A percentile compares a stretch with the other conserved stretches of the same genome.
Conservation (phyloP, 2,888 invertebrate genomes). For the Rosalia funebris region DNA sequence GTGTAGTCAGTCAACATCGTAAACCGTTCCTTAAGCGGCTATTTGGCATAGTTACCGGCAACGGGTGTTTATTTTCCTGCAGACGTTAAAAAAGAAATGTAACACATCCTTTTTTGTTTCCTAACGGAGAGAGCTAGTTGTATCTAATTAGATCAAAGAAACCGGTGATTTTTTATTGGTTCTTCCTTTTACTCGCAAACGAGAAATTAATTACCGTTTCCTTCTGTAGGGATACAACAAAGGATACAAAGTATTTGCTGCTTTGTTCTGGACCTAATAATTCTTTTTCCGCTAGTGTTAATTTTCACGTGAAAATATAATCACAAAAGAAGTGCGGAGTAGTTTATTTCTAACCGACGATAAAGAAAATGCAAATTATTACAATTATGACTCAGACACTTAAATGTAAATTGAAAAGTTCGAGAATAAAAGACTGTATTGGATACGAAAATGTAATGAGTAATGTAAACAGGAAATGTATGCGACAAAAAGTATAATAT, state of each 20-base stretch:
- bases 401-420: no score
- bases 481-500: no score
- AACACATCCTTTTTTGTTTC: slow-evolving; percentile 12
- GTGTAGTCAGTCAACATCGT: slow-evolving; percentile 47
- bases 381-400: no score
- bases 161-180: slow-evolving; percentile 29
- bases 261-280: neutral
- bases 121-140: slow-evolving; percentile 23
- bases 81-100: slow-evolving; percentile 13
- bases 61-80: slow-evolving; percentile 30
- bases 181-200: slow-evolving; percentile 18
- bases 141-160: slow-evolving; percentile 33
- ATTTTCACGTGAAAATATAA: neutral
- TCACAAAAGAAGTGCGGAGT: neutral
- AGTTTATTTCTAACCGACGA: no score
- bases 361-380: no score
- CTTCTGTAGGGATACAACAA: slow-evolving; percentile 7
- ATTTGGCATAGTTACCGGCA: slow-evolving; percentile 43
- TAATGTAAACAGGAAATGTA: no score
- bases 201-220: slow-evolving; percentile 29
- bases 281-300: neutral
- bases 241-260: slow-evolving; percentile 6
- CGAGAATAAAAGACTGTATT: no score
- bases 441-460: no score
- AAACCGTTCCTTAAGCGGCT: slow-evolving; percentile 40